phyloP scores from a whole-genome alignment of 2,797 vertebrate genomes.

The Tokudaia muenninki region DNA sequence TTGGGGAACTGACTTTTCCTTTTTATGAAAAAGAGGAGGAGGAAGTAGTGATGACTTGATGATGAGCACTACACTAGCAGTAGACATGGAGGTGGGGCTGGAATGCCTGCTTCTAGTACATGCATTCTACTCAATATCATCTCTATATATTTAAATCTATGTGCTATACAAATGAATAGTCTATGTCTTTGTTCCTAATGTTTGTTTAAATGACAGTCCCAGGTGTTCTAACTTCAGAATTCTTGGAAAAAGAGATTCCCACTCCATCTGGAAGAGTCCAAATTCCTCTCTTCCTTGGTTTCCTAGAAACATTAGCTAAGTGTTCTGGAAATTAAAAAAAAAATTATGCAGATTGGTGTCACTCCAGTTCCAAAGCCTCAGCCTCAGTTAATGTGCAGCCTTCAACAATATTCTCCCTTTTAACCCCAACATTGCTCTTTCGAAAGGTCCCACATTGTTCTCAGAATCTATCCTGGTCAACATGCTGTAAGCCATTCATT shows the following conservation, averaged over 20 bases:
- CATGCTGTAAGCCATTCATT: not conserved
- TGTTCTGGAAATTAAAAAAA: conserved; percentile 10
- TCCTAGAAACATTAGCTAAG: not conserved
- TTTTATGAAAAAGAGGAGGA: not conserved
- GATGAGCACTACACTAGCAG: not conserved
- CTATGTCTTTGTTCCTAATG: not conserved
- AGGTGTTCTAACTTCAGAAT: not conserved
- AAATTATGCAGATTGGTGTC: not conserved
- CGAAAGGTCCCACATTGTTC: not conserved
- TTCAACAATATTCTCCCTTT: not conserved
- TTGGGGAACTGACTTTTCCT: conserved; percentile 43
- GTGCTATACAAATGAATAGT: not conserved
- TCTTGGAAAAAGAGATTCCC: not conserved
- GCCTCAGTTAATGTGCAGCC: not conserved
- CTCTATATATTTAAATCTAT: not conserved
- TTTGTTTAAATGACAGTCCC: not conserved
- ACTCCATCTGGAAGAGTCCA: not conserved
- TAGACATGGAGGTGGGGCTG: not conserved
- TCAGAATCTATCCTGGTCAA: not conserved
- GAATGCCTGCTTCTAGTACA: too few relatives aligned
- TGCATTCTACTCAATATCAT: not conserved
- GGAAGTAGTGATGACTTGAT: not conserved
- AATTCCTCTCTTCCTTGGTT: not conserved
- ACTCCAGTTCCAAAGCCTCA: not conserved
- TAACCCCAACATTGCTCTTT: not conserved